phyloP scores from a whole-genome alignment of 1,140 invertebrate species.

The Caenorhabditis remanei region DNA sequence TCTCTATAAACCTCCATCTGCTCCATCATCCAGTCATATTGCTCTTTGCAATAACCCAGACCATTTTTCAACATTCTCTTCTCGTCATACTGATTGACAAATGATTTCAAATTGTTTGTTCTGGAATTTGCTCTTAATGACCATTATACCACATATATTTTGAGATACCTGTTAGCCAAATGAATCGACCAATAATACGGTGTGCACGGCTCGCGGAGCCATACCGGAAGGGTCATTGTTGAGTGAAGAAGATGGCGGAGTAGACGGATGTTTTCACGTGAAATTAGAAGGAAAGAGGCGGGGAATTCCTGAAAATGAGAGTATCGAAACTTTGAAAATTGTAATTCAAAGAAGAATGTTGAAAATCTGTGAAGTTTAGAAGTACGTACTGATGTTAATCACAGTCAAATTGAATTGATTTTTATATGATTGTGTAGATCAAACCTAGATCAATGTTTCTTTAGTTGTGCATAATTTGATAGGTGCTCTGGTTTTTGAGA shows the following conservation, averaged over 20 bases:
- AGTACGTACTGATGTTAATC: too few relatives aligned
- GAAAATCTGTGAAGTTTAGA: too few relatives aligned
- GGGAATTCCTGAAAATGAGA: conserved; percentile 46
- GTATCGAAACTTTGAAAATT: too few relatives aligned
- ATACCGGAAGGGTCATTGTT: conserved; percentile 55
- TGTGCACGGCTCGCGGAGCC: conserved; percentile 57
- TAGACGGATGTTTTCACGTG: conserved; percentile 50
- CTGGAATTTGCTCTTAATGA: conserved; percentile 25
- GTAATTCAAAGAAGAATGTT: too few relatives aligned
- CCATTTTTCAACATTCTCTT: conserved; percentile 46
- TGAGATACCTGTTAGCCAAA: conserved; percentile 41
- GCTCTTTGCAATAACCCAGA: conserved; percentile 55
- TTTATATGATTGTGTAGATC: background rate
- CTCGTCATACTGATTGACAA: conserved; percentile 43
- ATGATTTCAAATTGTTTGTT: conserved; percentile 2
- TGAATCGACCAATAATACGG: conserved; percentile 57
- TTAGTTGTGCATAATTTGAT: too few relatives aligned
- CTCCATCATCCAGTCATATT: conserved; percentile 62
- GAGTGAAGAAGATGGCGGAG: conserved; percentile 48
- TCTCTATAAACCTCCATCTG: conserved; percentile 61
- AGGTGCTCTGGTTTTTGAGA: too few relatives aligned
- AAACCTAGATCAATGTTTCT: background rate
- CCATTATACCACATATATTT: too few relatives aligned
- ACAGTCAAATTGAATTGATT: too few relatives aligned
- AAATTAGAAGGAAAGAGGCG: conserved; percentile 35